Evolutionary conservation across 2,113 vertebrate species (phyloP).

Genomic region (Atractosteus spatula): DNA sequence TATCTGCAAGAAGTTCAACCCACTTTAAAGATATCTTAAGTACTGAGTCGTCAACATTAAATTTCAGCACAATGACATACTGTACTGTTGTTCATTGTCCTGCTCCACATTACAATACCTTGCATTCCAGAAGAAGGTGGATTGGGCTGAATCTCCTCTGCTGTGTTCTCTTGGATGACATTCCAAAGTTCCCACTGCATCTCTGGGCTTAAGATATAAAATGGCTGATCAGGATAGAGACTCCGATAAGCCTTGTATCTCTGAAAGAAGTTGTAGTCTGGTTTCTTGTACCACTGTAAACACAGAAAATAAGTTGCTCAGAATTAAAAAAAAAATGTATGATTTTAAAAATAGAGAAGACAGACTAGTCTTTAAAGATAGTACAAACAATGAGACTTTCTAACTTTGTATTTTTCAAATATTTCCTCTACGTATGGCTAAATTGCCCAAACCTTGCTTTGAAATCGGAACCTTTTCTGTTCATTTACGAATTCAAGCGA

Average conservation of each 20-base stretch:
- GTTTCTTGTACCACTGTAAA: conserved; percentile 70
- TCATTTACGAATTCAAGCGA: too few relatives aligned
- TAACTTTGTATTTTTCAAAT: too few relatives aligned
- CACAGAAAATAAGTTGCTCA: too few relatives aligned
- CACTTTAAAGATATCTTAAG: too few relatives aligned
- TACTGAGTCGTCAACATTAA: neutral
- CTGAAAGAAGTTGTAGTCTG: conserved; percentile 69
- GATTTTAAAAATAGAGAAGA: too few relatives aligned
- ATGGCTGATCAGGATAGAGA: conserved; percentile 60
- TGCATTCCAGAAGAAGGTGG: conserved; percentile 76
- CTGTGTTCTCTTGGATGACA: conserved; percentile 69
- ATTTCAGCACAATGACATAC: neutral
- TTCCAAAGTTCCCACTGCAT: conserved; percentile 77
- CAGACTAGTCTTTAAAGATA: too few relatives aligned
- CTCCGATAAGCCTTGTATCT: conserved; percentile 59
- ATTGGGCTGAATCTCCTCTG: conserved; percentile 70
- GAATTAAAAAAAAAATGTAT: too few relatives aligned
- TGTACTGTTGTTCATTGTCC: neutral
- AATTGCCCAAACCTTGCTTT: too few relatives aligned
- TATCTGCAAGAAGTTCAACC: too few relatives aligned
- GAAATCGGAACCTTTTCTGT: too few relatives aligned
- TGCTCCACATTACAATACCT: conserved; percentile 49
- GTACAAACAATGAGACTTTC: too few relatives aligned
- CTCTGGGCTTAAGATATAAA: conserved; percentile 73
- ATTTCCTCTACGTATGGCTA: too few relatives aligned